Conservation (phyloP, 1,140 invertebrate species). For the Streblospio benedicti region DNA sequence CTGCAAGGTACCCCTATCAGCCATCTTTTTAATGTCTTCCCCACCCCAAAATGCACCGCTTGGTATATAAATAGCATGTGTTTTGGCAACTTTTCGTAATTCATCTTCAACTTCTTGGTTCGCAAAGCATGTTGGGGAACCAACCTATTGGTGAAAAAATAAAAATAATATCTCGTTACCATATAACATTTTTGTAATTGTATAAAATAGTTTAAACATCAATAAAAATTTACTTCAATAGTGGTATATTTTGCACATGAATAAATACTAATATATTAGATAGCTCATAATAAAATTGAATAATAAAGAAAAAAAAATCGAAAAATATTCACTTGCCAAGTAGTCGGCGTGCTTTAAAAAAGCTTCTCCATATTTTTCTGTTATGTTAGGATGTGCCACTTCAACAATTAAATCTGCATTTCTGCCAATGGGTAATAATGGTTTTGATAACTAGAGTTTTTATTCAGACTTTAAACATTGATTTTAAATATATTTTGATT, state of each 20-base stretch:
- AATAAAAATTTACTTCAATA: background rate
- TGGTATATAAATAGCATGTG: slow-evolving; percentile 52
- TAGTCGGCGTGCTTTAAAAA: slow-evolving; percentile 50
- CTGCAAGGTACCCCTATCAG: slow-evolving; percentile 52
- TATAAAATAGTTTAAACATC: background rate
- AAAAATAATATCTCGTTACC: background rate
- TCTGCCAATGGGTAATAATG: slow-evolving; percentile 20
- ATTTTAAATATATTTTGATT: background rate
- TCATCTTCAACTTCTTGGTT: slow-evolving; percentile 41
- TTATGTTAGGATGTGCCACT: slow-evolving; percentile 55
- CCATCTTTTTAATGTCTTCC: slow-evolving; percentile 58
- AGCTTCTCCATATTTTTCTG: slow-evolving; percentile 45
- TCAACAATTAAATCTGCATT: slow-evolving; percentile 55
- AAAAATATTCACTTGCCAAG: slow-evolving; percentile 39
- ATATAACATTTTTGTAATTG: background rate
- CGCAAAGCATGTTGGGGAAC: slow-evolving; percentile 54
- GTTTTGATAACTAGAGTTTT: background rate
- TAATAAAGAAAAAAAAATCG: slow-evolving; percentile 12
- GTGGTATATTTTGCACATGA: background rate
- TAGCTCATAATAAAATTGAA: slow-evolving; percentile 8
- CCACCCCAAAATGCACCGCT: slow-evolving; percentile 58
- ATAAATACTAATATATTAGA: background rate
- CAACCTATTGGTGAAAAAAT: slow-evolving; percentile 41
- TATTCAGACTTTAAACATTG: background rate
- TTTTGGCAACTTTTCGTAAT: slow-evolving; percentile 34